Evolutionary conservation across 2,888 invertebrate genomes (phyloP), one percentile per base, ranked within the genome.

Genomic region (Archaeoteleia sp.): DNA sequence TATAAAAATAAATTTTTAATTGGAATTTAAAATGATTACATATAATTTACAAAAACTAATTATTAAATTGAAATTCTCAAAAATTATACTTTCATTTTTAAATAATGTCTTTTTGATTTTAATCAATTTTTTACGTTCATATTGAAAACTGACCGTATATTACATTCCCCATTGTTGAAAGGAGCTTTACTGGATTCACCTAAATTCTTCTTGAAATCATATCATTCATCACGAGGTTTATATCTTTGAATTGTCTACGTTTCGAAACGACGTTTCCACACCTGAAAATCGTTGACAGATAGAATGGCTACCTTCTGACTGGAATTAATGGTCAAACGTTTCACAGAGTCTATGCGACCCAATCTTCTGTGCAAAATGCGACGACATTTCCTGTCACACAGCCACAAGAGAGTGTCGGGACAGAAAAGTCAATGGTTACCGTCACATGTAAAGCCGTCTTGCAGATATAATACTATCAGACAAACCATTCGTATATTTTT

Each of bases 261-360:
- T 29, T n/a, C 7, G 20, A 20, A 34, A 25, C 29, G 15, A 45
- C 25, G 34, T 49, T 45, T 23, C 23, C 29, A 30, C 43, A 37
- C 27, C 53, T 35, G 54, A 72, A 72, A 71, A 53, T 63, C 39
- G 66, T 70, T 70, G 74, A 74, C 74, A 65, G 66, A 63, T 68
- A 53, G 57, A 55, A 58, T 54, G 62, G 71, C 73, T 75, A 69
- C 63, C 53, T 67, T 70, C 62, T 68, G 73, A 75, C 70, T 73
- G 63, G 67, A 71, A 75, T 71, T 74, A 75, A 75, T 75, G 73
- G 68, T 69, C 53, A 48, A 42, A 46, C 54, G 45, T 54, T 66
- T 48, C 51, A 53, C 20, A 37, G 45, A 17, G 39, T 55, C 37
- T 14, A 29, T 9, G n/a, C 27, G 27, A 34, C 8, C 62, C 62